Percentiles rank a stretch among this genome's conserved stretches.
Evolutionary conservation across 2,797 vertebrate genomes (phyloP).

Genomic region (Simalia tracyae): DNA sequence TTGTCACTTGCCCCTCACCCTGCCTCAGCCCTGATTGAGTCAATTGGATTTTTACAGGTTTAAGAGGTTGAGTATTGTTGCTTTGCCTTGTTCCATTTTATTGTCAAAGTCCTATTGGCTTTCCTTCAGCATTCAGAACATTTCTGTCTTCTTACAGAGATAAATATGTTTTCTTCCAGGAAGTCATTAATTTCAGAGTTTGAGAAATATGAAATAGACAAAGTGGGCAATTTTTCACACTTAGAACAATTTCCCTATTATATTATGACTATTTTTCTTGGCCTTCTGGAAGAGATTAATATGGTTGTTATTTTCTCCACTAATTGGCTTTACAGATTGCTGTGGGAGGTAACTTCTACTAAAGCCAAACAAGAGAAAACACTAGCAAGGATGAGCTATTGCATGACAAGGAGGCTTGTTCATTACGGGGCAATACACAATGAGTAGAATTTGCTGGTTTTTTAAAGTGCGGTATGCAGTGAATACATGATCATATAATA

Average conservation of each 20-base stretch:
- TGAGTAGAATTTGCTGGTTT: constrained; percentile 27
- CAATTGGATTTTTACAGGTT: constrained; percentile 56
- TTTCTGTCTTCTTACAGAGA: constrained; percentile 63
- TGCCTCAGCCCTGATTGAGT: constrained; percentile 37
- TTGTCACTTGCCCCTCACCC: not conserved
- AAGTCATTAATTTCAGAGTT: constrained; percentile 76
- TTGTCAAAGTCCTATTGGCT: constrained; percentile 64
- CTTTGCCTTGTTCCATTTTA: constrained; percentile 22
- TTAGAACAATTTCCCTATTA: constrained; percentile 74
- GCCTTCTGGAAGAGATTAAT: constrained; percentile 73
- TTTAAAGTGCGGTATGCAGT: not conserved
- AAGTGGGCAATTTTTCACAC: constrained; percentile 80
- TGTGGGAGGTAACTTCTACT: constrained; percentile 63
- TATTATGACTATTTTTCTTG: constrained; percentile 70
- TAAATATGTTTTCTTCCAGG: constrained; percentile 63
- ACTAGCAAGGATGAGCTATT: constrained; percentile 47
- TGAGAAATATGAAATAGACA: constrained; percentile 76
- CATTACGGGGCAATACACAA: constrained; percentile 48
- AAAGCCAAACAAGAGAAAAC: constrained; percentile 64
- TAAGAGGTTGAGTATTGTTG: constrained; percentile 42
- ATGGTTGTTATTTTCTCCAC: constrained; percentile 71
- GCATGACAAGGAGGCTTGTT: constrained; percentile 41
- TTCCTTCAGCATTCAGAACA: constrained; percentile 70
- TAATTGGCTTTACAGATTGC: constrained; percentile 72
- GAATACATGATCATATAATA: constrained; percentile 25